Conservation (phyloP, 2,797 vertebrate genomes). For the Chaetophractus vellerosus region DNA sequence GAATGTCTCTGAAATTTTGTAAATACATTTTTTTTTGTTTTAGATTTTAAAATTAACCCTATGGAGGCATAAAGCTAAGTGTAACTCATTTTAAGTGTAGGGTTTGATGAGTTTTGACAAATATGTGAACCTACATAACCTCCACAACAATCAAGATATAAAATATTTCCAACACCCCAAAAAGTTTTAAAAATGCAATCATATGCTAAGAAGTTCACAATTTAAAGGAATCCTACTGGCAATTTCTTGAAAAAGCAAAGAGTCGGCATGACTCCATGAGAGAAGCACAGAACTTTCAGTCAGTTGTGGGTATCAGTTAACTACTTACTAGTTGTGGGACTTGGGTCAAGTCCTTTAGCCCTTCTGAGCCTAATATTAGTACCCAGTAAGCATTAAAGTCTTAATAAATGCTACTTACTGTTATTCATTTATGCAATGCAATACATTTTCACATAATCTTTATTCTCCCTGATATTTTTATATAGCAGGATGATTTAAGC, state of each 20-base stretch:
- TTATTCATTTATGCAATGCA: not conserved
- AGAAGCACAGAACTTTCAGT: not conserved
- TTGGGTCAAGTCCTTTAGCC: not conserved
- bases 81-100: not conserved
- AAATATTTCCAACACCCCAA: not conserved
- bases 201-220: not conserved
- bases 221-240: not conserved
- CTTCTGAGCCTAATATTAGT: not conserved
- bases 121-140: not conserved
- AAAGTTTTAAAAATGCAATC: not conserved
- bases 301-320: not conserved
- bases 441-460: not conserved
- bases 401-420: not conserved
- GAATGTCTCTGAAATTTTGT: not conserved
- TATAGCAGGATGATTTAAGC: not conserved
- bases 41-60: slow-evolving; percentile 28
- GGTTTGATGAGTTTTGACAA: not conserved
- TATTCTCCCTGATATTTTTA: slow-evolving; percentile 24
- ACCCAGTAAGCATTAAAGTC: not conserved
- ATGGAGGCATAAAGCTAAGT: slow-evolving; percentile 9
- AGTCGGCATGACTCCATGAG: not conserved
- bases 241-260: not conserved
- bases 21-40: not conserved
- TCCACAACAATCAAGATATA: not conserved
- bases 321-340: not conserved